These are phyloP conservation scores for Anastatus disparis DNA, from an alignment of 1,140 invertebrate genomes.

Conservation along the genomic window DNA sequence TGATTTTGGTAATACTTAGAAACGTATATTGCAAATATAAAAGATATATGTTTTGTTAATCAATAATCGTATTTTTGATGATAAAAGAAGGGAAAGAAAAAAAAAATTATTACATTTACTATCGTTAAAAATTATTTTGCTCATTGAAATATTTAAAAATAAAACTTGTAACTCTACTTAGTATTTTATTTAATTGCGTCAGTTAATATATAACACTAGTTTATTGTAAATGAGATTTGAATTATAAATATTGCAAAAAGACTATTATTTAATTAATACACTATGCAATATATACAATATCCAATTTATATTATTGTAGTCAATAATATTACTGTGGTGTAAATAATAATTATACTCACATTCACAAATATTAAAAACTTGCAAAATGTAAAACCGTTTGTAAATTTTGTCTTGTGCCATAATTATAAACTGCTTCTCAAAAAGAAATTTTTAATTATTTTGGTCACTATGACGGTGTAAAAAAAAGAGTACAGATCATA, in stretches of 20 bases:
- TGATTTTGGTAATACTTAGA: too few relatives aligned
- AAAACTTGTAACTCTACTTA: not conserved
- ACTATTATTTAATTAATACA: slow-evolving; percentile 14
- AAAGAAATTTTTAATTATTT: slow-evolving; percentile 5
- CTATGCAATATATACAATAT: slow-evolving; percentile 23
- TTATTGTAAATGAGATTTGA: not conserved
- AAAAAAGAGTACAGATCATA: not conserved
- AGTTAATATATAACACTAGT: slow-evolving; percentile 16
- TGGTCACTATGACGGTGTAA: not conserved
- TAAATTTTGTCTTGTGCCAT: slow-evolving; percentile 43
- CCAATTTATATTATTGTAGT: slow-evolving; percentile 25
- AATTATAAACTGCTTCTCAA: slow-evolving; percentile 11
- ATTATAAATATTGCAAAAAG: not conserved
- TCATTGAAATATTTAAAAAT: slow-evolving; percentile 2
- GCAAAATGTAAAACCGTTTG: slow-evolving; percentile 25
- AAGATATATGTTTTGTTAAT: not conserved
- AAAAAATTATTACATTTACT: slow-evolving; percentile 3
- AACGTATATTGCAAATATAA: too few relatives aligned
- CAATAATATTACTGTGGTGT: slow-evolving; percentile 31
- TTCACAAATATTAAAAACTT: slow-evolving; percentile 3
- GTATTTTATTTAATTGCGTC: slow-evolving; percentile 8
- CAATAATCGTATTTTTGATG: not conserved
- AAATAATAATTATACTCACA: slow-evolving; percentile 30
- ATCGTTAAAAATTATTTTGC: slow-evolving; percentile 8
- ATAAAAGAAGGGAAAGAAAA: not conserved